Evolutionary conservation across 2,797 vertebrate genomes (phyloP).

Genomic region (Lacerta bilineata): DNA sequence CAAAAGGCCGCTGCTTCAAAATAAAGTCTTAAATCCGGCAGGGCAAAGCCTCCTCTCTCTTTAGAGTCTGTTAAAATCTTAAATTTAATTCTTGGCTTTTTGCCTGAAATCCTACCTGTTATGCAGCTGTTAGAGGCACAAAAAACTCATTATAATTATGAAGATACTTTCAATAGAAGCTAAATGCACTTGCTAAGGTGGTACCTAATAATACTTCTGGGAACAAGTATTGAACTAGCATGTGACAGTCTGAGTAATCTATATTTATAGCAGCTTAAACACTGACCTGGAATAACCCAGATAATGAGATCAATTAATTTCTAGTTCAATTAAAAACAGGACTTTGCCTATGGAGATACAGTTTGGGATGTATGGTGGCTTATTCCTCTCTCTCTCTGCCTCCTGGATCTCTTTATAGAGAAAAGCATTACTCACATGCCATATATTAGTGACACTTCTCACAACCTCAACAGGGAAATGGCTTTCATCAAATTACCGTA

Average conservation of each 20-base stretch:
- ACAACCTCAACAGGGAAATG: neutral
- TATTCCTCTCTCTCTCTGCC: neutral
- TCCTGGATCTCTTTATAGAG: neutral
- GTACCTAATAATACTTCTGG: constrained; percentile 33
- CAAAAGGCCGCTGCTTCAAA: no score
- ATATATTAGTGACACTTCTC: neutral
- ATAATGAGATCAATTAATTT: neutral
- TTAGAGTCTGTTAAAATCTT: no score
- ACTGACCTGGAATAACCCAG: constrained; percentile 31
- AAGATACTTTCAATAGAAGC: neutral
- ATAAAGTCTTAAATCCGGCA: no score
- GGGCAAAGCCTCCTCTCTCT: no score
- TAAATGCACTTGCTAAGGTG: neutral
- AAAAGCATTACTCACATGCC: neutral
- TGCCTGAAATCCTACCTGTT: neutral
- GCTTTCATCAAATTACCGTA: neutral
- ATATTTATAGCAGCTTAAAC: constrained; percentile 52
- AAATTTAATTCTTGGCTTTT: no score
- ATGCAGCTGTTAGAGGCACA: neutral
- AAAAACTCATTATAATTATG: neutral
- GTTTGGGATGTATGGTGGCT: neutral
- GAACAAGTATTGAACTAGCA: constrained; percentile 20
- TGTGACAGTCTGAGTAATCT: constrained; percentile 15
- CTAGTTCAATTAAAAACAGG: constrained; percentile 38
- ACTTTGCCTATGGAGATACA: neutral